Conservation (phyloP, 1,140 invertebrate species). For the Micrasema minimum region DNA sequence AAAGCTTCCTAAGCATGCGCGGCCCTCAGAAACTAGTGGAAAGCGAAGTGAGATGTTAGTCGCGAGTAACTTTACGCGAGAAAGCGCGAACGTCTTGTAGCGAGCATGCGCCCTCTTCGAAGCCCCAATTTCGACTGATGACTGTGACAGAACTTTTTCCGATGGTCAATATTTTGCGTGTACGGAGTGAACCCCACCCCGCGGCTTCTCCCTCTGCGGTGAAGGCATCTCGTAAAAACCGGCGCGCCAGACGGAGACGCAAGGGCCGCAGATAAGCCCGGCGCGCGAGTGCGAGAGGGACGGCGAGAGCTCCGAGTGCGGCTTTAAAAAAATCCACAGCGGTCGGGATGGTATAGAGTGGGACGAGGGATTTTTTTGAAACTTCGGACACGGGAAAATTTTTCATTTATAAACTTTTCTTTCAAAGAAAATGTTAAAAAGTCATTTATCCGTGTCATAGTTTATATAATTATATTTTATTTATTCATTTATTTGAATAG, state of each 20-base stretch:
- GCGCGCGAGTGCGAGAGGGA: slow-evolving; percentile 60
- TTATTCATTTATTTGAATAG: too few relatives aligned
- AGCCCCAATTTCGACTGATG: slow-evolving; percentile 68
- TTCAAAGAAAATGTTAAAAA: not conserved
- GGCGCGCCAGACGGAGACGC: slow-evolving; percentile 65
- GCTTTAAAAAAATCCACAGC: slow-evolving; percentile 65
- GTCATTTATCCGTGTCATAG: too few relatives aligned
- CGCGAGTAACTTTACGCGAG: slow-evolving; percentile 32
- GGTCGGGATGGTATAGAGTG: slow-evolving; percentile 59
- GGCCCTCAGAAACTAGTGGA: slow-evolving; percentile 59
- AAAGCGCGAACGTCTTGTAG: slow-evolving; percentile 55
- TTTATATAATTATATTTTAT: too few relatives aligned
- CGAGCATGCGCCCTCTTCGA: slow-evolving; percentile 61
- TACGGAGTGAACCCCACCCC: slow-evolving; percentile 64
- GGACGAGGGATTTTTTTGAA: slow-evolving; percentile 59
- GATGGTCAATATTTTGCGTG: slow-evolving; percentile 69
- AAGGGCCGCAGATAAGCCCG: slow-evolving; percentile 40
- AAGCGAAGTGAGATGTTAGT: slow-evolving; percentile 50
- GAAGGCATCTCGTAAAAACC: slow-evolving; percentile 68
- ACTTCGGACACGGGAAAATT: slow-evolving; percentile 45
- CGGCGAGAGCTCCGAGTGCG: slow-evolving; percentile 62
- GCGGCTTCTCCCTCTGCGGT: slow-evolving; percentile 57
- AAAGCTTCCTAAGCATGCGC: slow-evolving; percentile 57
- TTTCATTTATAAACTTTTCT: slow-evolving; percentile 50
- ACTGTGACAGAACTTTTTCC: slow-evolving; percentile 69